A percentile compares a stretch with the other conserved stretches of the same genome.
Conservation (phyloP, 2,113 vertebrate genomes). For the Clarias magur region DNA sequence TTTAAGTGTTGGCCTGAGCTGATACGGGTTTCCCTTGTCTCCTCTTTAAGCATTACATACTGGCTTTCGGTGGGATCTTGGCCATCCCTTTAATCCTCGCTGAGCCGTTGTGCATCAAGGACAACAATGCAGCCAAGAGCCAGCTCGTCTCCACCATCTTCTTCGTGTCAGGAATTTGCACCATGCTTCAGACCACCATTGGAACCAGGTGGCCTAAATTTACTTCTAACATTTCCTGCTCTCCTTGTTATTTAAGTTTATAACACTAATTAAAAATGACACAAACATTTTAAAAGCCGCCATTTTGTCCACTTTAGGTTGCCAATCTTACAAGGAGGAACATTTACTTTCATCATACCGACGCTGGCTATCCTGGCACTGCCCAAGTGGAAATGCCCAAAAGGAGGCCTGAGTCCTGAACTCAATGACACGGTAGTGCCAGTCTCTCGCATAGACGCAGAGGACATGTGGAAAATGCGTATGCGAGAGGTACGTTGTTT, state of each 20-base stretch:
- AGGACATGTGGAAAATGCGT: conserved; percentile 74
- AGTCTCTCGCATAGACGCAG: conserved; percentile 37
- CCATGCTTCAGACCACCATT: conserved; percentile 72
- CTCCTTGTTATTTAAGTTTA: not conserved
- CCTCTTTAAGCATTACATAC: conserved; percentile 73
- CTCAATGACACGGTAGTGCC: conserved; percentile 58
- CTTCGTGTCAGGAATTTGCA: conserved; percentile 77
- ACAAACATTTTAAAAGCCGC: not conserved
- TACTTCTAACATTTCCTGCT: not conserved
- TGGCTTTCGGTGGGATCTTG: conserved; percentile 78
- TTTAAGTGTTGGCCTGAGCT: not conserved
- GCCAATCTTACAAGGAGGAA: conserved; percentile 79
- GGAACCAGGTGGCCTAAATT: conserved; percentile 69
- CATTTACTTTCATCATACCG: conserved; percentile 77
- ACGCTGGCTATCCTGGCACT: conserved; percentile 76
- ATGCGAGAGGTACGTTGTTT: conserved; percentile 71
- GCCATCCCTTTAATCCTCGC: conserved; percentile 77
- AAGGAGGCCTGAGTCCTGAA: not conserved
- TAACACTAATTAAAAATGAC: not conserved
- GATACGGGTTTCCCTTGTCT: conserved; percentile 1
- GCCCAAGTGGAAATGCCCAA: conserved; percentile 76
- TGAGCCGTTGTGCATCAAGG: conserved; percentile 73
- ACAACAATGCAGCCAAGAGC: conserved; percentile 75
- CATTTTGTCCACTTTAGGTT: conserved; percentile 61
- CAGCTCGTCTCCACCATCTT: conserved; percentile 81